Evolutionary conservation across 2,113 vertebrate species (phyloP), one percentile per base, ranked within the genome.

Genomic region (Xenotilapia flavipinnis): DNA sequence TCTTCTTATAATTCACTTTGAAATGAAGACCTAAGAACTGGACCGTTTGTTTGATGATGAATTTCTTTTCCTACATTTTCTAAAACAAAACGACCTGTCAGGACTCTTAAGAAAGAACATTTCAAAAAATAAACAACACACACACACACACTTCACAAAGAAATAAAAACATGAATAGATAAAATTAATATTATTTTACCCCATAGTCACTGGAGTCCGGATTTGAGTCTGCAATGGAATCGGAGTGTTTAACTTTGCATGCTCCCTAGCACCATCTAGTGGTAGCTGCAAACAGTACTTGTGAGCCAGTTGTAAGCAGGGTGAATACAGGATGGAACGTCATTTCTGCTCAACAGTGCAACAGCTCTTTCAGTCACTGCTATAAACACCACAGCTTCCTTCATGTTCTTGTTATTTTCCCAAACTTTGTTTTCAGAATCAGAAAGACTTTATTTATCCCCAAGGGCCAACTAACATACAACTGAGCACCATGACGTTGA

Each of bases 181-280:
- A 6, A 62, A 33, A 62, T 62, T 11, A 6, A 62, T 33, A 62
- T 28, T 62, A 62, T 33, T 62, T 62, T 62, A 33, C 9, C 15
- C 0, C 5, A 62, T 3, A 0, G 28, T 3, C 28, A 10, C 9
- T 10, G 28, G 6, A 1, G 28, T 10, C 28, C 2, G 2, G 26
- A 3, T 60, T 53, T 53, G 49, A n/a, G 5, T 6, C 56, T 6
- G 56, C 28, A 60, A 60, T 19, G 28, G 28, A 60, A 60, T 33
- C 28, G 1, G 26, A 33, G 15, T 60, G 56, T 60, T 60, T 19
- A 33, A 19, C 28, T 33, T 19, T 62, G 28, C 15, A 60, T 33
- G 28, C 56, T 6, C 28, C 28, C 15, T 33, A 10, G 28, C 9
- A 60, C 9, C 56, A 60, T 60, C 56, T 60, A 33, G 28, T 60